These are phyloP conservation scores for Pampusana beccarii DNA, from an alignment of 2,113 vertebrate species.

Conservation along the genomic window DNA sequence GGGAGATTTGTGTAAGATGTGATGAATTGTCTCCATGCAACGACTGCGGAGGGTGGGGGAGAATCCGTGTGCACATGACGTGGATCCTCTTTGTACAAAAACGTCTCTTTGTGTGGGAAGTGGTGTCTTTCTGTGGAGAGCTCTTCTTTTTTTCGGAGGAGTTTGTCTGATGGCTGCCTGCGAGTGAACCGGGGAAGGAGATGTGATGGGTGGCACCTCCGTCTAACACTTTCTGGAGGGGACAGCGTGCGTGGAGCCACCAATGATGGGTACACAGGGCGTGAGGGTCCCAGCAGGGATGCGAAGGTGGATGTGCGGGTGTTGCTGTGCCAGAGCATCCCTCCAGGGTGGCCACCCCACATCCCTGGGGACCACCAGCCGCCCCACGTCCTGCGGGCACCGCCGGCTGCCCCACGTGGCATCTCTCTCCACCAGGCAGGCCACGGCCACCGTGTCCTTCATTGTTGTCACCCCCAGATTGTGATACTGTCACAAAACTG, in stretches of 20 bases:
- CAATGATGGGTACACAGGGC: background rate
- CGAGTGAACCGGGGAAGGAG: background rate
- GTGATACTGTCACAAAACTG: conserved; percentile 83
- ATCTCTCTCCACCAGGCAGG: conserved; percentile 48
- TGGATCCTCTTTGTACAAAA: background rate
- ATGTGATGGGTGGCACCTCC: accelerated
- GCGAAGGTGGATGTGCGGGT: background rate
- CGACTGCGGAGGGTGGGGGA: accelerated
- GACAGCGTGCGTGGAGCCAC: accelerated
- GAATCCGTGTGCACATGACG: accelerated
- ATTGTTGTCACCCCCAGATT: conserved; percentile 80
- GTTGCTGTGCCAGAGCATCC: background rate
- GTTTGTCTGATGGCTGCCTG: background rate
- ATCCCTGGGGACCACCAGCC: accelerated
- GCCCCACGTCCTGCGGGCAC: background rate
- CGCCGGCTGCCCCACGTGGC: background rate
- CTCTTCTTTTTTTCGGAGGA: background rate
- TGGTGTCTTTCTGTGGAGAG: background rate
- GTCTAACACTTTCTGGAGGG: background rate
- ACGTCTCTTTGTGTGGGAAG: background rate
- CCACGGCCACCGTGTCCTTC: conserved; percentile 70
- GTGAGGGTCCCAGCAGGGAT: background rate
- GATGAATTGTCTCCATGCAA: background rate
- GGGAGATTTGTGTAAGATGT: background rate
- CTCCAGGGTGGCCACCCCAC: accelerated